Evolutionary conservation across 2,888 invertebrate species (phyloP).

Genomic region (Escarpia spicata): DNA sequence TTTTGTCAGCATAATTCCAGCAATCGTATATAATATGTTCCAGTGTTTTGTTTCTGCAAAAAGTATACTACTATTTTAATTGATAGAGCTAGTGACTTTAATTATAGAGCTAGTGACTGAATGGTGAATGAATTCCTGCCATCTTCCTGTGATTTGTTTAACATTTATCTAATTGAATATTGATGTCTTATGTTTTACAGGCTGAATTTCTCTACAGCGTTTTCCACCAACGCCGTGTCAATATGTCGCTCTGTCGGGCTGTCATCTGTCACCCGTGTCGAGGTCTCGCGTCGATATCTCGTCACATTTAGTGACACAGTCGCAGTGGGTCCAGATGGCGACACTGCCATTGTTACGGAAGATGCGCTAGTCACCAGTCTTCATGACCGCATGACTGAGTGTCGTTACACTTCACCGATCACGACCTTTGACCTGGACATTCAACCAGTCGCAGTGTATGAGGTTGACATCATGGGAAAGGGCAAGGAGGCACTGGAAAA

Average conservation of each 20-base stretch:
- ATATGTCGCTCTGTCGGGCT: slow-evolving; percentile 89
- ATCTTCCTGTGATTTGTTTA: background rate
- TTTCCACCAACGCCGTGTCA: slow-evolving; percentile 94
- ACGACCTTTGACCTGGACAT: slow-evolving; percentile 70
- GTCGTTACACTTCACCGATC: slow-evolving; percentile 66
- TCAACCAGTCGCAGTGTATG: slow-evolving; percentile 78
- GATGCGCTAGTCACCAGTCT: slow-evolving; percentile 63
- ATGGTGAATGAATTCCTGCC: background rate
- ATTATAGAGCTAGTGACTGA: background rate
- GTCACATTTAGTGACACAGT: slow-evolving; percentile 44
- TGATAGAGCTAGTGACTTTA: too few species aligned
- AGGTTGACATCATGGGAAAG: slow-evolving; percentile 82
- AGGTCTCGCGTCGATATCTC: slow-evolving; percentile 73
- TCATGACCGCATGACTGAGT: slow-evolving; percentile 93
- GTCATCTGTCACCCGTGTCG: slow-evolving; percentile 79
- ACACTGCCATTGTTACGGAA: background rate
- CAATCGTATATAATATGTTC: background rate
- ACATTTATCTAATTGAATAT: background rate
- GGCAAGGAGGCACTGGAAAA: slow-evolving; percentile 83
- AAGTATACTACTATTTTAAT: too few species aligned
- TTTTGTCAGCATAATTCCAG: background rate
- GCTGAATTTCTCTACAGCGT: slow-evolving; percentile 87
- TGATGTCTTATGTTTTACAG: slow-evolving; percentile 48
- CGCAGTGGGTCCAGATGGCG: slow-evolving; percentile 7
- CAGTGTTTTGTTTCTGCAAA: background rate